Conservation (phyloP, 2,888 invertebrate species). For the Liopterus haemorrhoidalis region DNA sequence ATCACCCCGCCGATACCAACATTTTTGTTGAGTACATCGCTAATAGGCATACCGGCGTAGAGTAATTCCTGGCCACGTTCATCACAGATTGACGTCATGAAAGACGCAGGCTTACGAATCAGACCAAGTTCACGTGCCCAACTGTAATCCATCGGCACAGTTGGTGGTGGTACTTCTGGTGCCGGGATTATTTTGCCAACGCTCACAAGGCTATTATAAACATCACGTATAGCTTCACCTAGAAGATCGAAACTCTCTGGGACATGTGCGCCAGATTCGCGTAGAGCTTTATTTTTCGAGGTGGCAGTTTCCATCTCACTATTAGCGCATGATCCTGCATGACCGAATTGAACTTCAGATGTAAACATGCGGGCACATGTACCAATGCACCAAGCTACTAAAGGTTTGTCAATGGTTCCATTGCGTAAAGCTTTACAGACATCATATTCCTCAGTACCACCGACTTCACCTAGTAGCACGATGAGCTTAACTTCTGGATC, state of each 20-base stretch:
- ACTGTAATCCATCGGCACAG: slow-evolving; percentile 99
- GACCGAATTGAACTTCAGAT: slow-evolving; percentile 91
- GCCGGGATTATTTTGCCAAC: slow-evolving; percentile 78
- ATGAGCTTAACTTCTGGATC: slow-evolving; percentile 88
- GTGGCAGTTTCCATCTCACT: slow-evolving; percentile 88
- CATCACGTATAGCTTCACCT: slow-evolving; percentile 73
- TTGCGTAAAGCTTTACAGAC: slow-evolving; percentile 82
- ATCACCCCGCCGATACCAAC: slow-evolving; percentile 98
- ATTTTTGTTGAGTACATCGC: slow-evolving; percentile 84
- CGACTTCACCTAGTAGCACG: slow-evolving; percentile 95
- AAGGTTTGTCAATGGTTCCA: slow-evolving; percentile 80
- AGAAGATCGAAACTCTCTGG: slow-evolving; percentile 86
- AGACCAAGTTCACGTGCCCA: slow-evolving; percentile 98
- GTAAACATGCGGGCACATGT: slow-evolving; percentile 69
- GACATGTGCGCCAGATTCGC: slow-evolving; percentile 79
- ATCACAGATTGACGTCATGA: slow-evolving; percentile 99
- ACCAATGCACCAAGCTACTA: slow-evolving; percentile 99
- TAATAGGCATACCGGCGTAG: slow-evolving; percentile 86
- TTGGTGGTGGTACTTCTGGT: slow-evolving; percentile 93
- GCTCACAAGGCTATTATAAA: slow-evolving; percentile 70
- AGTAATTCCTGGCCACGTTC: slow-evolving; percentile 95
- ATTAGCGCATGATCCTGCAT: slow-evolving; percentile 97
- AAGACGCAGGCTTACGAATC: slow-evolving; percentile 97
- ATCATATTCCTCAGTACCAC: slow-evolving; percentile 96
- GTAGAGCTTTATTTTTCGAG: slow-evolving; percentile 82